These are phyloP conservation scores for Archilochus colubris DNA, from an alignment of 2,113 vertebrate species.

Conservation along the genomic window DNA sequence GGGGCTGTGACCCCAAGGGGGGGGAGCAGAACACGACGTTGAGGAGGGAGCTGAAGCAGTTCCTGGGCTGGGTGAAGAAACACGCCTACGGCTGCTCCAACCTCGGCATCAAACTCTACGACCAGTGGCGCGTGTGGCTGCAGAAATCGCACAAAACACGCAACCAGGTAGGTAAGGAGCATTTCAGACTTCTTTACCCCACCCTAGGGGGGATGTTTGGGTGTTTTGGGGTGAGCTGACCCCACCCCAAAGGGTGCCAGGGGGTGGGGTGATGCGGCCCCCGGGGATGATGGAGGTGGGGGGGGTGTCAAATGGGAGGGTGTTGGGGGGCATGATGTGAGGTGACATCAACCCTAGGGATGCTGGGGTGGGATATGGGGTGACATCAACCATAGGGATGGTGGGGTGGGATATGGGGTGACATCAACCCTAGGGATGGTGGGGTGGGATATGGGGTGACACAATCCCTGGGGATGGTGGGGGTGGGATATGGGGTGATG, in stretches of 20 bases:
- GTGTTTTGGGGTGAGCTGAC: not conserved
- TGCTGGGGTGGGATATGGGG: too few species aligned
- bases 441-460: too few species aligned
- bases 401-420: too few species aligned
- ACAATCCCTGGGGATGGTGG: too few species aligned
- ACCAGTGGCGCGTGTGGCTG: conserved; percentile 98
- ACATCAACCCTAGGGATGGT: too few species aligned
- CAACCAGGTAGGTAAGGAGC: conserved; percentile 97
- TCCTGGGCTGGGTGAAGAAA: conserved; percentile 97
- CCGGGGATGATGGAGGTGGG: too few species aligned
- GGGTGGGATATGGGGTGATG: too few species aligned
- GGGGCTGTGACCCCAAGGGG: conserved; percentile 91
- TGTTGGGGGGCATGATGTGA: too few species aligned
- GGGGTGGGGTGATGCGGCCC: too few species aligned
- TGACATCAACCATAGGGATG: too few species aligned
- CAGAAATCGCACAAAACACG: conserved; percentile 98
- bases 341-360: too few species aligned
- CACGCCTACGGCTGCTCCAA: conserved; percentile 94
- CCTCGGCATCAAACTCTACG: conserved; percentile 97
- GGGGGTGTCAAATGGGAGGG: too few species aligned
- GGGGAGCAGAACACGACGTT: conserved; percentile 94
- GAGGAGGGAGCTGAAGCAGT: conserved; percentile 95
- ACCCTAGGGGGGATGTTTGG: not conserved
- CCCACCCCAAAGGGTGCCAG: not conserved
- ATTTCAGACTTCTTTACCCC: not conserved